Evolutionary conservation across 2,797 vertebrate genomes (phyloP), one percentile per base, ranked within the genome.

Genomic region (Cercopithecus neglectus): DNA sequence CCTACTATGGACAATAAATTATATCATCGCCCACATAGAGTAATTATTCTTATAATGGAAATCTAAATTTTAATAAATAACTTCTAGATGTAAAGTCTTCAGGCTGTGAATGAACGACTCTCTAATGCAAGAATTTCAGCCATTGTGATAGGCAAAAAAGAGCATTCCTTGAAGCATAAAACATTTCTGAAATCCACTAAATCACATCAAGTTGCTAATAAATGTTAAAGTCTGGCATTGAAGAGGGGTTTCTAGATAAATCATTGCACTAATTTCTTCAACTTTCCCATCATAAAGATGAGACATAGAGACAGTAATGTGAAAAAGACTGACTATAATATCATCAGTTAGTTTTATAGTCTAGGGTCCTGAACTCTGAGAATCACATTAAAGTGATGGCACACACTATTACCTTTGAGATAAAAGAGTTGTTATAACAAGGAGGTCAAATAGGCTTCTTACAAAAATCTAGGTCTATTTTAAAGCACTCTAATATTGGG

Each of bases 201-300:
- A 93, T 92, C 30, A 93, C 55, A 87, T 84, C 33, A 91, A 90
- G 28, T 72, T 94, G 78, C 55, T 86, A 93, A 64, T 57, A 89
- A 91, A 94, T 87, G 44, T 91, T 97, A 93, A 83, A 95, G 50
- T 79, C 36, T 90, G 55, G 36, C 53, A 64, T n/a, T 75, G 36
- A 94, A 36, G 41, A 82, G 48, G 39, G 2, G 46, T 88, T 89
- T 55, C 55, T 55, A 26, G 28, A 55, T 80, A 84, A 0, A 93
- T 72, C 22, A 28, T 50, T 95, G 64, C 17, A 89, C 39, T 83
- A 39, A 93, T 46, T 70, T 90, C 76, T 87, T 79, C 28, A 95
- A 81, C 21, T 48, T 92, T 75, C 83, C 57, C 36, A 90, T 53
- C 61, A 84, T 70, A 94, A 95, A 97, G 26, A 87, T 92, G 86